phyloP scores from a whole-genome alignment of 1,140 invertebrate species.

The Gonatopus flavifemur region DNA sequence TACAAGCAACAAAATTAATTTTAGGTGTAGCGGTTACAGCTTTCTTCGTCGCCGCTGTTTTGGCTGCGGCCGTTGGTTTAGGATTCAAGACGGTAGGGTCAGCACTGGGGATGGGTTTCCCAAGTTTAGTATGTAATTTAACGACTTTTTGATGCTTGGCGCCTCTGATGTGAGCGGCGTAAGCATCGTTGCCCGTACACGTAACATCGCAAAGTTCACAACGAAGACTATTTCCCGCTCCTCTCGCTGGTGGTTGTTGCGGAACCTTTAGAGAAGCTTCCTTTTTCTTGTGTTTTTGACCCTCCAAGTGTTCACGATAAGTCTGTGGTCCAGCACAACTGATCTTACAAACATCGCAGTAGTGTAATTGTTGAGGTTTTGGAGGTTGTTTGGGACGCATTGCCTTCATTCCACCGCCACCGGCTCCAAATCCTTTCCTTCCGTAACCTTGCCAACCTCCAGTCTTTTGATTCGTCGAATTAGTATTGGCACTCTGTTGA shows the following conservation, averaged over 20 bases:
- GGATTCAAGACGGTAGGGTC: conserved; percentile 81
- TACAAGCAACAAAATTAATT: conserved; percentile 85
- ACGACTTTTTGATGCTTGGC: conserved; percentile 98
- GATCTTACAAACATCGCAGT: conserved; percentile 97
- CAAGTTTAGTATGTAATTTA: conserved; percentile 93
- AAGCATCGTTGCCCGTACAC: conserved; percentile 96
- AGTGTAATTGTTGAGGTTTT: conserved; percentile 89
- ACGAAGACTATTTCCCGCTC: conserved; percentile 72
- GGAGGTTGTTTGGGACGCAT: conserved; percentile 78
- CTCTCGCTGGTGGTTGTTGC: conserved; percentile 55
- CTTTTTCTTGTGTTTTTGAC: conserved; percentile 98
- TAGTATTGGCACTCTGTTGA: conserved; percentile 72
- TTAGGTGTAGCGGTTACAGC: conserved; percentile 73
- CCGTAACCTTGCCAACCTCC: conserved; percentile 71
- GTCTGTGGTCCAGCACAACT: conserved; percentile 95
- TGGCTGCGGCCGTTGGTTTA: conserved; percentile 51
- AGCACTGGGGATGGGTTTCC: conserved; percentile 94
- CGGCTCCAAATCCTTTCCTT: conserved; percentile 68
- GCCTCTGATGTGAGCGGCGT: conserved; percentile 95
- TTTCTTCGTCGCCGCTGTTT: conserved; percentile 52
- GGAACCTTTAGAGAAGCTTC: conserved; percentile 85
- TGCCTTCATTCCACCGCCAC: conserved; percentile 61
- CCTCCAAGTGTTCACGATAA: conserved; percentile 95
- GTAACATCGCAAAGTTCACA: conserved; percentile 96
- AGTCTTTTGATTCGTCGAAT: conserved; percentile 60